Conservation (phyloP, 2,113 vertebrate genomes). For the Laticauda laticaudata region DNA sequence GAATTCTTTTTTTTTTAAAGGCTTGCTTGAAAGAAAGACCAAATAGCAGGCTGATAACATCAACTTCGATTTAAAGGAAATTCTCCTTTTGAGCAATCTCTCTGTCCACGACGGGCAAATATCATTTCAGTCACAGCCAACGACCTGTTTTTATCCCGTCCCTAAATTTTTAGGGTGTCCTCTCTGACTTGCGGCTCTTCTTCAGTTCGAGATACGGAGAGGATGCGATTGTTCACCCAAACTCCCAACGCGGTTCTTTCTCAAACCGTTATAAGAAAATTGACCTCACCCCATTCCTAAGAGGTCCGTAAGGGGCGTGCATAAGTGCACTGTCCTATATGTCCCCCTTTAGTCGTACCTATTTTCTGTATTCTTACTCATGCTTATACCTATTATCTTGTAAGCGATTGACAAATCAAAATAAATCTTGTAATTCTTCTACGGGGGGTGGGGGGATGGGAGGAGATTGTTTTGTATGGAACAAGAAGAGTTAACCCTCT, state of each 20-base stretch:
- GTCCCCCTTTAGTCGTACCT: too few relatives aligned
- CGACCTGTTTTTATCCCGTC: not conserved
- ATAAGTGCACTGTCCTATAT: too few relatives aligned
- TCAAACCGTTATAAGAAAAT: not conserved
- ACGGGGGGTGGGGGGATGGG: not conserved
- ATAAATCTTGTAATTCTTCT: not conserved
- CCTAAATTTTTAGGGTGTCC: not conserved
- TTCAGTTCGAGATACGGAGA: not conserved
- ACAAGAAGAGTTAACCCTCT: constrained; percentile 46
- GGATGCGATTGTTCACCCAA: not conserved
- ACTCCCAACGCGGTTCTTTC: not conserved
- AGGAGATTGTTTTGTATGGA: not conserved
- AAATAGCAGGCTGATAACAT: not conserved
- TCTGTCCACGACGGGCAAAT: not conserved
- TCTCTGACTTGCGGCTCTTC: not conserved
- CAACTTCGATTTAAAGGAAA: not conserved
- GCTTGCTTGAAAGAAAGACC: not conserved
- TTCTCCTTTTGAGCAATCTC: not conserved
- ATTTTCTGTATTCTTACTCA: too few relatives aligned
- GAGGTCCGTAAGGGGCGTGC: too few relatives aligned
- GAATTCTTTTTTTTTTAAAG: not conserved
- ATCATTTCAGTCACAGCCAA: not conserved
- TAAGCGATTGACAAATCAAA: too few relatives aligned
- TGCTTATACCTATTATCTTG: too few relatives aligned
- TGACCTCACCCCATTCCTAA: too few relatives aligned